These are phyloP conservation scores for Coptodon rendalli DNA, from an alignment of 2,113 vertebrate genomes.

Conservation along the genomic window DNA sequence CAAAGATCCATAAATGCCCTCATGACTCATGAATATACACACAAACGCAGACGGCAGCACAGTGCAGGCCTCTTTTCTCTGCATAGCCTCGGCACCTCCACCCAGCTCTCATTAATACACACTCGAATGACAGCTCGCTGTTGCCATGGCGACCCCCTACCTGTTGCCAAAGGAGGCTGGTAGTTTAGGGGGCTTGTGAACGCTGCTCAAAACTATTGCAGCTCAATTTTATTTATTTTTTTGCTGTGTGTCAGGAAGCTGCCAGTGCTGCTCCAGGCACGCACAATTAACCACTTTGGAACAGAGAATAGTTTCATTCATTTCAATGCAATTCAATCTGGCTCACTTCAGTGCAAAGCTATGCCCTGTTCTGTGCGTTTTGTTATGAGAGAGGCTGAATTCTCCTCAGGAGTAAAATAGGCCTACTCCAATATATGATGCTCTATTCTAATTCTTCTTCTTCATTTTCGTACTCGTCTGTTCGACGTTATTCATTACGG, in stretches of 20 bases:
- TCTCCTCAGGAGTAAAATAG: background rate
- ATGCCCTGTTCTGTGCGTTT: background rate
- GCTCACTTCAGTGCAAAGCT: background rate
- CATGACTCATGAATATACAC: background rate
- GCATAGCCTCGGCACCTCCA: background rate
- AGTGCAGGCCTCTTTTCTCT: background rate
- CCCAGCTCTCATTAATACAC: conserved; percentile 39
- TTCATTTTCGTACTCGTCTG: background rate
- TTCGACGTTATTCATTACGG: background rate
- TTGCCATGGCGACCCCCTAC: conserved; percentile 60
- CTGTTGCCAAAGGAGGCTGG: conserved; percentile 40
- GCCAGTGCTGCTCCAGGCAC: background rate
- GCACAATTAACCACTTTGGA: conserved; percentile 27
- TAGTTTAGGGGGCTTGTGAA: conserved; percentile 4
- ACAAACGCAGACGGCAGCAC: background rate
- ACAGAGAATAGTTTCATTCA: conserved; percentile 3
- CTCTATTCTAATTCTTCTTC: background rate
- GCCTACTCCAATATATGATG: background rate
- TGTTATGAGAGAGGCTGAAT: background rate
- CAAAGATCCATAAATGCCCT: background rate
- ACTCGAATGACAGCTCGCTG: conserved; percentile 38
- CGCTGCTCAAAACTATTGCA: background rate
- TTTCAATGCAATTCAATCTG: background rate
- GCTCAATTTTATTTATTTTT: background rate
- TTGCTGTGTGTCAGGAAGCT: background rate